Conservation (phyloP, 2,888 invertebrate genomes). For the Sarcophaga caerulescens region DNA sequence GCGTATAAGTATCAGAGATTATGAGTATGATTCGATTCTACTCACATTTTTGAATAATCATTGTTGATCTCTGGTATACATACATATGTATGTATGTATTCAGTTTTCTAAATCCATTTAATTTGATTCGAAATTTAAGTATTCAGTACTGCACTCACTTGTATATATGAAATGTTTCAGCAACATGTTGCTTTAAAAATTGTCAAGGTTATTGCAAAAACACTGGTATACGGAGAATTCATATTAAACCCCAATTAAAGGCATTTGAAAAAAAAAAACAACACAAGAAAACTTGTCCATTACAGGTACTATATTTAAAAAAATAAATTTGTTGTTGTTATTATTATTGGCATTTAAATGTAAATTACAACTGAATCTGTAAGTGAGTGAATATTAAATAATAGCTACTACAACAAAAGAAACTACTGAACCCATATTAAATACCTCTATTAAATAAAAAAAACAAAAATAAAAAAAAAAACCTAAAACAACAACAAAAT, state of each 20-base stretch:
- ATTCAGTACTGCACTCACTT: not conserved
- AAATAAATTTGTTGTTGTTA: not conserved
- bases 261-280: not conserved
- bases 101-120: too few species aligned
- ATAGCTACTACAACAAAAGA: conserved; percentile 27
- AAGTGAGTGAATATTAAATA: conserved; percentile 47
- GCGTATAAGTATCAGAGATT: too few species aligned
- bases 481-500: not conserved
- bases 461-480: not conserved
- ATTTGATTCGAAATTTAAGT: too few species aligned
- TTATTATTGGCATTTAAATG: not conserved
- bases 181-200: conserved; percentile 13
- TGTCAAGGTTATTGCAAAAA: not conserved
- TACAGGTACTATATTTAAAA: not conserved
- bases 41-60: too few species aligned
- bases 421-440: conserved; percentile 56
- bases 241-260: not conserved
- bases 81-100: too few species aligned
- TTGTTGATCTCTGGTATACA: too few species aligned
- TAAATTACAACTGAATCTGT: conserved; percentile 17
- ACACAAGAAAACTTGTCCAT: not conserved
- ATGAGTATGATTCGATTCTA: too few species aligned
- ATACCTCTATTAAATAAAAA: conserved; percentile 53
- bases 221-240: not conserved
- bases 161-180: not conserved